Evolutionary conservation across 2,113 vertebrate species (phyloP).

Genomic region (Tachysurus fulvidraco): DNA sequence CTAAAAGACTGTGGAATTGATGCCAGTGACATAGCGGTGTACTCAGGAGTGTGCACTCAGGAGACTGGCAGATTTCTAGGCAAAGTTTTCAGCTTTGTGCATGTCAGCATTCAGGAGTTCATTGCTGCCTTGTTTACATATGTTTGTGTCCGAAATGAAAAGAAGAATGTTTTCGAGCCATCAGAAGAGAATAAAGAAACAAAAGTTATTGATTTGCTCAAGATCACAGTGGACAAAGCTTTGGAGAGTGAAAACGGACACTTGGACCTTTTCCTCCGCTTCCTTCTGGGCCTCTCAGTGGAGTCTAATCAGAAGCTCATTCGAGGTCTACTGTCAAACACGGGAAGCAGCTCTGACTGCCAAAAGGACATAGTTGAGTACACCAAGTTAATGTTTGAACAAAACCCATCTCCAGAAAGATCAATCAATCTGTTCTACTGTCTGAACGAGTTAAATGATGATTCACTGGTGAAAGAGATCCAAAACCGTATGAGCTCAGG

Average conservation of each 20-base stretch:
- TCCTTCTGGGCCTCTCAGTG: constrained; percentile 38
- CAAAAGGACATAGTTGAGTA: background rate
- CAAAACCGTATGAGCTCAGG: background rate
- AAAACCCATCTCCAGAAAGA: constrained; percentile 37
- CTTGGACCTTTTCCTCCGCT: constrained; percentile 35
- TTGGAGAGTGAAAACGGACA: constrained; percentile 37
- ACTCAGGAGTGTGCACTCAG: constrained; percentile 43
- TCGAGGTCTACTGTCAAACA: constrained; percentile 21
- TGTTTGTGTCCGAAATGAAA: background rate
- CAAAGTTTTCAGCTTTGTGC: constrained; percentile 42
- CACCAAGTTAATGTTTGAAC: constrained; percentile 20
- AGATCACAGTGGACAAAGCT: constrained; percentile 28
- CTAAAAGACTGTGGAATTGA: constrained; percentile 21
- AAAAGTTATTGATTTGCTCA: constrained; percentile 20
- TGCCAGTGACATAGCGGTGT: background rate
- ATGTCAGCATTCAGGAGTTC: constrained; percentile 46
- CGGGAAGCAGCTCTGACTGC: background rate
- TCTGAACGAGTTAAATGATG: constrained; percentile 43
- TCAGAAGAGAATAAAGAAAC: background rate
- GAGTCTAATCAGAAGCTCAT: constrained; percentile 35
- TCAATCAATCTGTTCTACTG: constrained; percentile 29
- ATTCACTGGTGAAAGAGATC: constrained; percentile 38
- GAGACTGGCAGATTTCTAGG: background rate
- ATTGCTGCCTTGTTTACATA: constrained; percentile 34
- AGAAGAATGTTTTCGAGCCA: constrained; percentile 24